phyloP scores from a whole-genome alignment of 1,140 invertebrate species.

The Solenopsis fugax region DNA sequence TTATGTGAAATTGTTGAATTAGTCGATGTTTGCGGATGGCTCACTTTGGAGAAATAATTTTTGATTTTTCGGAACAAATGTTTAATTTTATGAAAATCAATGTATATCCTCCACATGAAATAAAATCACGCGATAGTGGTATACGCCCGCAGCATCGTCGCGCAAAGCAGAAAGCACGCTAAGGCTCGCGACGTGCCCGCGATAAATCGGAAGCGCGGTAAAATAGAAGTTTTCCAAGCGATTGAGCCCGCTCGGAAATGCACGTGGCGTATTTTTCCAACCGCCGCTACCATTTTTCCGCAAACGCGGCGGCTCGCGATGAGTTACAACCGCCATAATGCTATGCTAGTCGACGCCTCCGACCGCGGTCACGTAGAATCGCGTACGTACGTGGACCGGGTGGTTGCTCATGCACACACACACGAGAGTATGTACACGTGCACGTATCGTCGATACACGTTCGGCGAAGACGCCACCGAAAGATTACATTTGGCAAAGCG shows the following conservation, averaged over 20 bases:
- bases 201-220: slow-evolving; percentile 62
- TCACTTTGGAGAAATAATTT: no score
- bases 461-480: slow-evolving; percentile 40
- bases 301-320: slow-evolving; percentile 56
- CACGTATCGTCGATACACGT: slow-evolving; percentile 17
- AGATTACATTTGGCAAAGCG: slow-evolving; percentile 39
- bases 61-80: neutral
- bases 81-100: slow-evolving; percentile 7
- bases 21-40: neutral
- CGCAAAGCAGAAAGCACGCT: slow-evolving; percentile 24
- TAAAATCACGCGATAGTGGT: slow-evolving; percentile 3
- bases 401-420: slow-evolving; percentile 21
- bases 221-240: slow-evolving; percentile 63
- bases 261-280: slow-evolving; percentile 56
- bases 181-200: slow-evolving; percentile 54
- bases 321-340: slow-evolving; percentile 61
- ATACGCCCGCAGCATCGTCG: slow-evolving; percentile 22
- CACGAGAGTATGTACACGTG: neutral
- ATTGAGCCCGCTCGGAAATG: slow-evolving; percentile 60
- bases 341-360: slow-evolving; percentile 55
- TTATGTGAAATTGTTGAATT: no score
- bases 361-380: slow-evolving; percentile 53
- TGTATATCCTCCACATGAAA: neutral
- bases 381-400: slow-evolving; percentile 53
- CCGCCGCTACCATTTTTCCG: slow-evolving; percentile 51